These are phyloP conservation scores for Sminthopsis crassicaudata DNA, from an alignment of 2,113 vertebrate species.

Conservation along the genomic window DNA sequence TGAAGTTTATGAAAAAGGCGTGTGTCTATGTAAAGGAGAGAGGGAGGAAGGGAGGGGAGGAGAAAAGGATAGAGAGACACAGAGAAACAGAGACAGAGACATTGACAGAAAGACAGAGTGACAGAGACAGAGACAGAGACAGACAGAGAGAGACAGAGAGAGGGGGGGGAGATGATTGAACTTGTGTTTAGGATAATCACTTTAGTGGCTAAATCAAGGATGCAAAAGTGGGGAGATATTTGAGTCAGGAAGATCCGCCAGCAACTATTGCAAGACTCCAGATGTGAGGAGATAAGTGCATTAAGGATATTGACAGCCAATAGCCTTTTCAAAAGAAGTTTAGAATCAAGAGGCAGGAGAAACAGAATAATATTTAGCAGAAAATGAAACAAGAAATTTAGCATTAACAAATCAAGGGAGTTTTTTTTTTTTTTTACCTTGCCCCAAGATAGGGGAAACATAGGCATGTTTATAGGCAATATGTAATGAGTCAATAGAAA, in stretches of 20 bases:
- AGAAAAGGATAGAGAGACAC: too few species aligned
- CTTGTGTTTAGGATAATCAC: neutral
- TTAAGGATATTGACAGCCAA: neutral
- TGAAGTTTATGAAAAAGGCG: neutral
- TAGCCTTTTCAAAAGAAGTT: neutral
- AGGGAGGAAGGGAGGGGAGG: too few species aligned
- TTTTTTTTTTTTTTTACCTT: too few species aligned
- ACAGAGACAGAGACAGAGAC: too few species aligned
- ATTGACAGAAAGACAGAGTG: too few species aligned
- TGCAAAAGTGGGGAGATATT: neutral
- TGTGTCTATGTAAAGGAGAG: too few species aligned
- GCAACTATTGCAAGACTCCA: neutral
- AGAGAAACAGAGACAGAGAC: too few species aligned
- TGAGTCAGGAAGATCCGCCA: neutral
- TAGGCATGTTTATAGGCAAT: neutral
- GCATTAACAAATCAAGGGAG: neutral
- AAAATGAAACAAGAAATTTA: neutral
- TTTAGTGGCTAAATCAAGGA: neutral
- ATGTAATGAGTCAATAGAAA: neutral
- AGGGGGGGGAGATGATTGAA: neutral
- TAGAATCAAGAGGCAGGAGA: neutral
- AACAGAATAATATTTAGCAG: neutral
- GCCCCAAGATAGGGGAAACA: neutral
- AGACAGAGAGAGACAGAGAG: too few species aligned
- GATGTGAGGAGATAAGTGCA: neutral